Evolutionary conservation across 2,113 vertebrate species (phyloP).

Genomic region (Gorilla gorilla): DNA sequence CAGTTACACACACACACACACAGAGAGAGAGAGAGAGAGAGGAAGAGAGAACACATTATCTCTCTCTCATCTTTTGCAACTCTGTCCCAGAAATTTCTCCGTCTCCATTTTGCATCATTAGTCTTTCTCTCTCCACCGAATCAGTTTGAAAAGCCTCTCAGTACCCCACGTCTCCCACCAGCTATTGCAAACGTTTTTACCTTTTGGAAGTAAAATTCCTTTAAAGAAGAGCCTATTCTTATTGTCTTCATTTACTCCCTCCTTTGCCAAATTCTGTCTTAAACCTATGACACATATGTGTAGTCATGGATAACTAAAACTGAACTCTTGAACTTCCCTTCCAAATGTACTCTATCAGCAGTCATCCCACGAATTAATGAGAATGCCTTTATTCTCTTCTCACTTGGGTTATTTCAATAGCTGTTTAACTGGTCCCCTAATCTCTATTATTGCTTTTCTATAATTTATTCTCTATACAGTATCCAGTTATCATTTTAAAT

Average conservation of each 20-base stretch:
- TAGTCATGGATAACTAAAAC: background rate
- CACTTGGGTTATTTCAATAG: background rate
- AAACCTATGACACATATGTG: background rate
- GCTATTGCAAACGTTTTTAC: background rate
- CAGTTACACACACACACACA: background rate
- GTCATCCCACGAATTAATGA: background rate
- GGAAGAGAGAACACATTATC: background rate
- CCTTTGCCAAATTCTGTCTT: background rate
- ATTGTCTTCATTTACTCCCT: background rate
- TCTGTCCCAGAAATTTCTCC: fast-evolving
- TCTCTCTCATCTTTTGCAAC: background rate
- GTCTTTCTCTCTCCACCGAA: background rate
- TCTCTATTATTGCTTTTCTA: background rate
- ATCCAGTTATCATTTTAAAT: background rate
- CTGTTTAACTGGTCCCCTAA: background rate
- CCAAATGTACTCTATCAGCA: background rate
- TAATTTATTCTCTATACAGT: background rate
- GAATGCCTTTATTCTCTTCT: background rate
- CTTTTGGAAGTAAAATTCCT: background rate
- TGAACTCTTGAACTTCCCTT: background rate
- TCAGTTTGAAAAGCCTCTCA: background rate
- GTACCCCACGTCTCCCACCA: background rate
- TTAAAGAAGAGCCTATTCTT: background rate
- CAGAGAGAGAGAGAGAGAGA: no score
- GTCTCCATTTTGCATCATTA: background rate